Evolutionary conservation across 2,888 invertebrate genomes (phyloP).

Genomic region (Lycia hirtaria): DNA sequence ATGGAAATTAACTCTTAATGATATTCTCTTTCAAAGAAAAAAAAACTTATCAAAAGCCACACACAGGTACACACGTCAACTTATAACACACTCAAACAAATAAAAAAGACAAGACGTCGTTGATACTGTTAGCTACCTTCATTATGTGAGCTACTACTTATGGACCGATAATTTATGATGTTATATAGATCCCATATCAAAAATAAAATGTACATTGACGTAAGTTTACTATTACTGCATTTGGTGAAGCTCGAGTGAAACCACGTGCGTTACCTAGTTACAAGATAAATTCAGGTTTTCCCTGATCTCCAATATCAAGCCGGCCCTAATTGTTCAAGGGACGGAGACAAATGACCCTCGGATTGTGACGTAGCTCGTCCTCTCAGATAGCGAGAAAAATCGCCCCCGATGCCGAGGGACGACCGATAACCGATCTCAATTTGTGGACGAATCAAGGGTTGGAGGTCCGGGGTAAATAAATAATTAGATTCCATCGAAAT

Average conservation of each 20-base stretch:
- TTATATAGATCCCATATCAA: no score
- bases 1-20: no score
- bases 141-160: no score
- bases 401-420: conserved; percentile 30
- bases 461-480: not conserved
- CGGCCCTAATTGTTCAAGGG: conserved; percentile 42
- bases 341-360: conserved; percentile 46
- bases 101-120: no score
- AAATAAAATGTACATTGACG: no score
- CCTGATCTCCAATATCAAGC: conserved; percentile 29
- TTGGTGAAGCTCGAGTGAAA: not conserved
- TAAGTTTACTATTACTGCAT: not conserved
- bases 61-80: no score
- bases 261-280: not conserved
- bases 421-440: conserved; percentile 25
- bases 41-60: no score
- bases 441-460: conserved; percentile 8
- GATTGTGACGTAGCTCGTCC: conserved; percentile 39
- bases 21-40: no score
- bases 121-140: no score
- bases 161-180: no score
- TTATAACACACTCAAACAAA: no score
- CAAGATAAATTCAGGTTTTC: conserved; percentile 27
- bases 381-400: conserved; percentile 46
- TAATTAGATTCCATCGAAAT: not conserved